Conservation (phyloP, 1,140 invertebrate species). For the Papilio polytes region DNA sequence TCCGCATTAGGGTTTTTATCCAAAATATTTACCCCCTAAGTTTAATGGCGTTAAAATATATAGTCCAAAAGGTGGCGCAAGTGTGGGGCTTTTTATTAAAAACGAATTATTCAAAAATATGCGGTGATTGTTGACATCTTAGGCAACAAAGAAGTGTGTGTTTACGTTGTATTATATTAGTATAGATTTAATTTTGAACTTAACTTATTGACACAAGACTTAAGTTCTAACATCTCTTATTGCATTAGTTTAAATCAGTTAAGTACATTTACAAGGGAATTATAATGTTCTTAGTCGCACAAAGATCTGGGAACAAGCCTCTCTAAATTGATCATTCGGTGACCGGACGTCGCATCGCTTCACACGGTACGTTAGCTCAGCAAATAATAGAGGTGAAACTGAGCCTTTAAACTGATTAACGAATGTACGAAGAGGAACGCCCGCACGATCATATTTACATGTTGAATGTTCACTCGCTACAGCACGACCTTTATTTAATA, state of each 20-base stretch:
- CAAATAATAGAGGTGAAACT: conserved; percentile 32
- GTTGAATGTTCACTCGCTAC: conserved; percentile 1
- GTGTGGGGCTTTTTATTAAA: too few species aligned
- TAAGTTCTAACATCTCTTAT: neutral
- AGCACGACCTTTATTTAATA: neutral
- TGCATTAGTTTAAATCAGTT: conserved; percentile 1
- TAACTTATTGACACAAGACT: neutral
- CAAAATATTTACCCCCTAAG: too few species aligned
- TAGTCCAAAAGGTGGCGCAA: too few species aligned
- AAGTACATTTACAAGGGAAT: neutral
- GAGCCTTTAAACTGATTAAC: conserved; percentile 32
- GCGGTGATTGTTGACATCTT: too few species aligned
- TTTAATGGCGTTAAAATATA: too few species aligned
- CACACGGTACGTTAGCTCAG: conserved; percentile 25
- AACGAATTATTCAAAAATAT: too few species aligned
- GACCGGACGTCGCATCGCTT: conserved; percentile 30
- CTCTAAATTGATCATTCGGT: conserved; percentile 28
- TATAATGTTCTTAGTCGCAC: neutral
- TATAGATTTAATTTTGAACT: neutral
- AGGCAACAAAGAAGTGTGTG: too few species aligned
- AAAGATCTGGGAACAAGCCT: conserved; percentile 20
- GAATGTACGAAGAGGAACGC: neutral
- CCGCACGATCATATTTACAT: conserved; percentile 15
- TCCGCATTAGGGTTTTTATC: too few species aligned
- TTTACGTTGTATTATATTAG: too few species aligned